Base-by-base conservation (phyloP, 2,113 vertebrate genomes). In the Cephalopterus ornatus region DNA sequence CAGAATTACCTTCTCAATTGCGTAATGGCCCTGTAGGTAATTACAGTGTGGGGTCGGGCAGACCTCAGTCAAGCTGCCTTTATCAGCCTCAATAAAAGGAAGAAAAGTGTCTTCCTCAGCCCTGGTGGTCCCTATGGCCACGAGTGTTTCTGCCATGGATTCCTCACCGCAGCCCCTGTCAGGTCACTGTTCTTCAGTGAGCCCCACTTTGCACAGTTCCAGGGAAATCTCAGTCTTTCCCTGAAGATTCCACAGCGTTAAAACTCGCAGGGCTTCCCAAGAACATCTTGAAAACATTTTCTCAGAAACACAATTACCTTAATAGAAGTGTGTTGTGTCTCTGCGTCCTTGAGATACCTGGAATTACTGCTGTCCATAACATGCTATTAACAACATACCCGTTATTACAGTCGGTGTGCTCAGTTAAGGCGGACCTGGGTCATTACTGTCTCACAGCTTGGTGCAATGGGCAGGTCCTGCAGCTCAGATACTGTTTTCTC, bases 111-210 rank as follows among this genome's bases (percentile, higher is more conserved):
- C 35, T 8, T 81, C 14, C 11, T 52, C 33, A 74, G 20, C 41
- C 68, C 39, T 73, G 44, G 2, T 32, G 24, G 26, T 21, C 30
- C 18, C 56, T 35, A 5, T 52, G 77, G 23, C 58, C 35, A 6
- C 17, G 67, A 52, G 26, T 3, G 1, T 56, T 88, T 78, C 41
- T 62, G 41, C 46, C 2, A 1, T 37, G 0, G 1, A 4, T 35
- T 10, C 28, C 35, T 35, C 9, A 1, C 35, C 56, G 26, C 74
- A 63, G 18, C 33, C 33, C 9, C 35, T 22, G 3, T 33, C 42
- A 30, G 67, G 37, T 66, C 76, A n/a, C 23, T 30, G 53, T 5
- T 88, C 39, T 20, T 52, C 71, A 35, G 7, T 4, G 14, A 80
- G n/a, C 56, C 20, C 9, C n/a, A 15, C 1, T 0, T 27, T 26